Evolutionary conservation across 2,113 vertebrate species (phyloP), one percentile per base, ranked within the genome.

Genomic region (Poeciliopsis occidentalis): DNA sequence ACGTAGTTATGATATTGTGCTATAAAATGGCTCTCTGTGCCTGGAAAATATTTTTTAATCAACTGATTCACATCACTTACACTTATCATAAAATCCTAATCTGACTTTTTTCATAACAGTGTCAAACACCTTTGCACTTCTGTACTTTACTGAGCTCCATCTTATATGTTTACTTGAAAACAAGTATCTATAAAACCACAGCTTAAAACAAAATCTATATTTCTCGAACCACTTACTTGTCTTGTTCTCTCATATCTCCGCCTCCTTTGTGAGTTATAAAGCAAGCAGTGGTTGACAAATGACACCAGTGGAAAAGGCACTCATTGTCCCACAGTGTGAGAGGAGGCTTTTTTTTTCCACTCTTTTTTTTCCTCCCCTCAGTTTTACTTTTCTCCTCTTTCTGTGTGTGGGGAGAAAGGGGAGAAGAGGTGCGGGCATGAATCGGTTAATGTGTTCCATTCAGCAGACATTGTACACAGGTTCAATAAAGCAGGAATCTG

Each of bases 251-350:
- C 12, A 69, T 41, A 71, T 70, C 76, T 73, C 73, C 67, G 39
- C 27, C 71, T 80, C 84, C 66, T 85, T 90, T 91, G 85, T 93
- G 74, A 64, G 77, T 73, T 67, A 82, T 61, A 94, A 91, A 92
- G 91, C 90, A 93, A 94, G 94, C 94, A 92, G 82, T 81, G 83
- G 84, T 88, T 89, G 90, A 93, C 90, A 90, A 93, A 88, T 92
- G 93, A 93, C 92, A 91, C 91, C 75, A 54, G 86, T 88, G 86
- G 90, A 91, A 92, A 93, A 90, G 88, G 83, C 85, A 89, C 82
- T 87, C 87, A 93, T 93, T 93, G 88, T 93, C 84, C 86, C 79
- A 80, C 79, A 83, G 79, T 85, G 86, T 87, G 82, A 92, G 87
- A 84, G 83, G 78, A 82, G 78, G 27, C 73, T 72, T 77, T 47